Evolutionary conservation across 2,888 invertebrate genomes (phyloP), one percentile per base, ranked within the genome.

Genomic region (Smittia aterrima): DNA sequence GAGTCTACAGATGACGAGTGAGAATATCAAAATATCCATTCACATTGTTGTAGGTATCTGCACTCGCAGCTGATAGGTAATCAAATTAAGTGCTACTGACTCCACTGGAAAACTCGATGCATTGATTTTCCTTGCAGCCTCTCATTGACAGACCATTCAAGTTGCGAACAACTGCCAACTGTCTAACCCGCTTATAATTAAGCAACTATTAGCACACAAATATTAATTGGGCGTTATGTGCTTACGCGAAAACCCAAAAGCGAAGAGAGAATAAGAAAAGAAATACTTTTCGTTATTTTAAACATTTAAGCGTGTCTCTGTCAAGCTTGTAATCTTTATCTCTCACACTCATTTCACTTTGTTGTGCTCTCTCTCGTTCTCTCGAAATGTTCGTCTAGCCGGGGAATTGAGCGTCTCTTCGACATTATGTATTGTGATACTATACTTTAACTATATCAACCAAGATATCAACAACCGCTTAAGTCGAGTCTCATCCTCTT

Each of bases 231-330:
- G 27, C 20, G 9, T 22, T 58, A 22, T 58, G 22, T 38, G 38
- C 47, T 47, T 13, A 47, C 13, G 47, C 47, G 38, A 47, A 47
- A 38, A 38, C 38, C 4, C 38, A 38, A 62, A 66, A 66, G 64
- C 24, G 25, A 64, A 64, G 64, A 1, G 25, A 64, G n/a, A 64
- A 22, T 13, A 24, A 64, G 20, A 6, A 64, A 11, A 32, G 27
- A 66, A 27, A 66, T 66, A 9, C 27, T 32, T 66, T 66, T 62
- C n/a, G 11, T 62, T 20, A 27, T 62, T 25, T 66, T 66, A 66
- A 66, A 66, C 66, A 66, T 66, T 66, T 32, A 66, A 66, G 27
- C 66, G 32, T 66, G 66, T n/a, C 58, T 58, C 58, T 58, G 32
- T 66, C n/a, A 32, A 62, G 62, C 27, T 32, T 66, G 16, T 32